Percentiles rank a stretch among this genome's conserved stretches.
Conservation (phyloP, 2,888 invertebrate species). For the Xiphydria camelus region DNA sequence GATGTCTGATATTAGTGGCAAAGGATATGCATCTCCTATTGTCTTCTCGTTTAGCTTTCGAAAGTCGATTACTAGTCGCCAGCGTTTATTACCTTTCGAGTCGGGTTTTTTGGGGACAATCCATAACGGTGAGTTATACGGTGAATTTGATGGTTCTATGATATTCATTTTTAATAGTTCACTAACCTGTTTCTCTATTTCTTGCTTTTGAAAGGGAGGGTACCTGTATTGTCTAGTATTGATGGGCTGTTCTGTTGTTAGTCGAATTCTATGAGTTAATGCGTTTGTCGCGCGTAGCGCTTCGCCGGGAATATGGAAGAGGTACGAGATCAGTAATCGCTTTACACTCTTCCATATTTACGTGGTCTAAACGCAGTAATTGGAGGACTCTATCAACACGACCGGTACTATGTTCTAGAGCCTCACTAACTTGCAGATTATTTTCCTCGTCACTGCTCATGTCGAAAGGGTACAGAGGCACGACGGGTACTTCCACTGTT, state of each 20-base stretch:
- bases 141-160: constrained; percentile 26
- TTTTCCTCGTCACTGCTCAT: not conserved
- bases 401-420: no score
- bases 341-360: not conserved
- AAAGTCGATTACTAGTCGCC: constrained; percentile 34
- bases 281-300: not conserved
- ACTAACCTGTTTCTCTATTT: not conserved
- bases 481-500: no score
- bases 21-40: constrained; percentile 30
- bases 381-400: no score
- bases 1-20: constrained; percentile 35
- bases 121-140: constrained; percentile 42
- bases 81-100: constrained; percentile 19
- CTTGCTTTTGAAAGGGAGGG: not conserved
- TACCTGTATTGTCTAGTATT: not conserved
- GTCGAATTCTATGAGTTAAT: not conserved
- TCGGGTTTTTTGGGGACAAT: constrained; percentile 42
- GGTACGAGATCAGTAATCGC: not conserved
- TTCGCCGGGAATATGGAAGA: not conserved
- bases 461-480: not conserved
- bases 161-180: constrained; percentile 10
- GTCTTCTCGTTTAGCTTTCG: constrained; percentile 34
- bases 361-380: not conserved
- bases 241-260: not conserved
- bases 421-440: not conserved